phyloP scores from a whole-genome alignment of 2,113 vertebrate species.

The Emberiza fucata region DNA sequence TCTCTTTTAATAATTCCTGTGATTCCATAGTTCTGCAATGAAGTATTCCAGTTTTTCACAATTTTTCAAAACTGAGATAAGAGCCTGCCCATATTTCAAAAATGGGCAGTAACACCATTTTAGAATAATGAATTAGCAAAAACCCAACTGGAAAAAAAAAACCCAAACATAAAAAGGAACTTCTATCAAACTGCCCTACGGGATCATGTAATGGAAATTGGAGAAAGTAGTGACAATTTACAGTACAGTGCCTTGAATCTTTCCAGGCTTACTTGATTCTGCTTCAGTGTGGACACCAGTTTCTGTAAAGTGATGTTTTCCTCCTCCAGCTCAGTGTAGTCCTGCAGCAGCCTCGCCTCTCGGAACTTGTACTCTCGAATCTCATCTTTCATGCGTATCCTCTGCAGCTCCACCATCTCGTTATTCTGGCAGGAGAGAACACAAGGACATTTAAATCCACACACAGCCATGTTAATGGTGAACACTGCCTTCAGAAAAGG shows the following conservation, averaged over 20 bases:
- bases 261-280: constrained; percentile 85
- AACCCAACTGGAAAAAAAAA: neutral
- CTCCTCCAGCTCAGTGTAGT: constrained; percentile 96
- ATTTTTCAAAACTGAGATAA: neutral
- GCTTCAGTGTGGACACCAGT: constrained; percentile 90
- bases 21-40: neutral
- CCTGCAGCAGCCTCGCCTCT: constrained; percentile 89
- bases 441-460: neutral
- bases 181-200: fast-evolving
- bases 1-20: neutral
- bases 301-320: constrained; percentile 98
- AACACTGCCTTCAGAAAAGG: neutral
- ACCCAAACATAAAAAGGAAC: neutral
- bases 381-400: constrained; percentile 90
- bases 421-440: constrained; percentile 78
- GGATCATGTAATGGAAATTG: neutral
- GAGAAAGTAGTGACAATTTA: neutral
- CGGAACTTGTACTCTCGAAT: constrained; percentile 92
- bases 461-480: neutral
- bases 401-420: constrained; percentile 91
- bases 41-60: neutral
- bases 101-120: neutral
- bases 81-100: neutral
- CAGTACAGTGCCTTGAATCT: neutral
- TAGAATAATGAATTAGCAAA: neutral